These are phyloP conservation scores for Chalcosyrphus nemorum DNA, from an alignment of 2,888 invertebrate genomes.

Conservation along the genomic window DNA sequence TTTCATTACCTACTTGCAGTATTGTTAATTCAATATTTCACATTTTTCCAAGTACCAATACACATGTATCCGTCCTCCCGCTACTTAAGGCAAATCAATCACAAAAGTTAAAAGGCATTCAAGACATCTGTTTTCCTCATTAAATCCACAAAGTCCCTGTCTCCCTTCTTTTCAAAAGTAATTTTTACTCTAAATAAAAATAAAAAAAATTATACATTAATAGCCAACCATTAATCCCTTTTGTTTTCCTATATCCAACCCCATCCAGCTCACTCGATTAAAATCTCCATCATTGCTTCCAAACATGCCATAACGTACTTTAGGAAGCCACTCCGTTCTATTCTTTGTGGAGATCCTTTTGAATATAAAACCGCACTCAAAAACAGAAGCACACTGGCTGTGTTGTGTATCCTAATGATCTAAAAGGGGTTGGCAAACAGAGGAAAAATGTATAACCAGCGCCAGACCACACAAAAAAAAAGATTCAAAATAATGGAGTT, in stretches of 20 bases:
- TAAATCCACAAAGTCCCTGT: conserved; percentile 40
- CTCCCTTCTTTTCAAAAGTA: conserved; percentile 13
- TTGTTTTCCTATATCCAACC: conserved; percentile 25
- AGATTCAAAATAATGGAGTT: conserved; percentile 61
- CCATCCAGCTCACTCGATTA: conserved; percentile 40
- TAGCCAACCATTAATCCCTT: conserved; percentile 49
- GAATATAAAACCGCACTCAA: conserved; percentile 72
- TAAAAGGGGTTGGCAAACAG: conserved; percentile 22
- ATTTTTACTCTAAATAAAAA: neutral
- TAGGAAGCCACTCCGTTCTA: conserved; percentile 55
- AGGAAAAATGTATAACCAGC: conserved; percentile 24
- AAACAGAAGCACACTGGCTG: conserved; percentile 57
- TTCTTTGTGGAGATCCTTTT: conserved; percentile 58
- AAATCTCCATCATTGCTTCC: conserved; percentile 47
- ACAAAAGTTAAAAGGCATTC: conserved; percentile 49
- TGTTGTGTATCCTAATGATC: conserved; percentile 58
- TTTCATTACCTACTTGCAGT: too few relatives aligned
- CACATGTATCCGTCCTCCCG: too few relatives aligned
- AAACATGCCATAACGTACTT: conserved; percentile 69
- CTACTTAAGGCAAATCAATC: conserved; percentile 32
- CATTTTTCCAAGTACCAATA: too few relatives aligned
- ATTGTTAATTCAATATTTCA: too few relatives aligned
- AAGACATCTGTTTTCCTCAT: conserved; percentile 55
- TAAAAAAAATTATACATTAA: conserved; percentile 32
- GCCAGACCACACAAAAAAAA: conserved; percentile 12